These are phyloP conservation scores for Emmelina monodactyla DNA, from an alignment of 2,888 invertebrate genomes.

Conservation along the genomic window DNA sequence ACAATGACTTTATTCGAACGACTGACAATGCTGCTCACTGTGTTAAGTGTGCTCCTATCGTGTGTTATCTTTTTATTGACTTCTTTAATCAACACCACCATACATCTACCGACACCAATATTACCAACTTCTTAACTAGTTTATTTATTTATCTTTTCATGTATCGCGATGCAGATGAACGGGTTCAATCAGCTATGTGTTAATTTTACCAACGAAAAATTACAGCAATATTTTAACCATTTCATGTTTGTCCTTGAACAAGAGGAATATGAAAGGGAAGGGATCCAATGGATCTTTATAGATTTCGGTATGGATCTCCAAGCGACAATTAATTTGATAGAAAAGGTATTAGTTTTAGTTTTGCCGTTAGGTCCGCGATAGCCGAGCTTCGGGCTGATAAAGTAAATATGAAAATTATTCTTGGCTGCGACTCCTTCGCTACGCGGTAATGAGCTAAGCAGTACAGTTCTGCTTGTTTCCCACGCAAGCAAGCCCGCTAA, in stretches of 20 bases:
- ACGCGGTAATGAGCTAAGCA: no score
- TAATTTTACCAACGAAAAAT: conserved; percentile 95
- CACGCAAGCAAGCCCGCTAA: no score
- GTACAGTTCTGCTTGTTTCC: no score
- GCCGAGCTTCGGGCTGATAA: conserved; percentile 37
- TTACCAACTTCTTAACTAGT: conserved; percentile 10
- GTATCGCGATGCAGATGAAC: conserved; percentile 75
- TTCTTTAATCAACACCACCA: conserved; percentile 18
- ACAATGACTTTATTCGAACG: conserved; percentile 29
- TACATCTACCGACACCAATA: conserved; percentile 2
- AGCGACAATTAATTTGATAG: conserved; percentile 88
- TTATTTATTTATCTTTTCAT: conserved; percentile 35
- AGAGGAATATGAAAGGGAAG: conserved; percentile 93
- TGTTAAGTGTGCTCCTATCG: conserved; percentile 33
- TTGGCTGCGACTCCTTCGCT: no score
- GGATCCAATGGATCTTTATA: conserved; percentile 91
- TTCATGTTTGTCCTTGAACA: conserved; percentile 96
- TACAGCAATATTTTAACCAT: conserved; percentile 96
- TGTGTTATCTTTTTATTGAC: conserved; percentile 27
- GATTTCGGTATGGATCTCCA: conserved; percentile 96
- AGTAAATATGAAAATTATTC: no score
- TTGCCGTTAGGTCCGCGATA: conserved; percentile 30
- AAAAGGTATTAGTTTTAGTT: conserved; percentile 75
- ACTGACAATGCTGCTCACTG: conserved; percentile 47
- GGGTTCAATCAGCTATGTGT: conserved; percentile 96